Percentiles rank a stretch among this genome's conserved stretches.
Evolutionary conservation across 2,797 vertebrate genomes (phyloP).

Genomic region (Morus bassanus): DNA sequence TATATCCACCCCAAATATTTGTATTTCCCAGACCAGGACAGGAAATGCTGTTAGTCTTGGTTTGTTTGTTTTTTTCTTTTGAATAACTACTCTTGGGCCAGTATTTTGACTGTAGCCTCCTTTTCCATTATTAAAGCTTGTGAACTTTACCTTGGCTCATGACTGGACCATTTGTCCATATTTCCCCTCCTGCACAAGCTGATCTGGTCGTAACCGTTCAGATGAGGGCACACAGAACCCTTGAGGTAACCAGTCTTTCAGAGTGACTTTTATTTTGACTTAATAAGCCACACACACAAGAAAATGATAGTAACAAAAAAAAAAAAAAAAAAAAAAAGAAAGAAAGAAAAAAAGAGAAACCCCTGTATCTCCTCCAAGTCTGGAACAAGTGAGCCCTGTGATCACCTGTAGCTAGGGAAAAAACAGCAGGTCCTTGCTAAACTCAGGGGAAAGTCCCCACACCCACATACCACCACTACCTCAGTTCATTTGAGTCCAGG

Average conservation of each 20-base stretch:
- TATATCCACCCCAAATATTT: neutral
- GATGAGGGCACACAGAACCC: neutral
- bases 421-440: conserved; percentile 1
- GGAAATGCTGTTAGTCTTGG: neutral
- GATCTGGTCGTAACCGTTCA: neutral
- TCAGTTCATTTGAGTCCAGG: neutral
- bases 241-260: neutral
- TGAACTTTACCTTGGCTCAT: neutral
- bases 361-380: neutral
- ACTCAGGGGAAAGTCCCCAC: conserved; percentile 37
- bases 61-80: neutral
- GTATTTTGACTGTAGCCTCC: neutral
- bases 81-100: neutral
- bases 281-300: neutral
- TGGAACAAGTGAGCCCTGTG: conserved; percentile 56
- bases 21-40: neutral
- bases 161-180: neutral
- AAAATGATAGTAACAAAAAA: neutral
- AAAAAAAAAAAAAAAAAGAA: neutral
- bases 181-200: neutral
- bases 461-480: neutral
- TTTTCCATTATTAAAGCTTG: conserved; percentile 4
- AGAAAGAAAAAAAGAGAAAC: neutral
- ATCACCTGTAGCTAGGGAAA: conserved; percentile 10
- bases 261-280: neutral